Percentiles rank a stretch among this genome's conserved stretches.
phyloP scores from a whole-genome alignment of 2,113 vertebrate genomes.

The Grallaria varia region DNA sequence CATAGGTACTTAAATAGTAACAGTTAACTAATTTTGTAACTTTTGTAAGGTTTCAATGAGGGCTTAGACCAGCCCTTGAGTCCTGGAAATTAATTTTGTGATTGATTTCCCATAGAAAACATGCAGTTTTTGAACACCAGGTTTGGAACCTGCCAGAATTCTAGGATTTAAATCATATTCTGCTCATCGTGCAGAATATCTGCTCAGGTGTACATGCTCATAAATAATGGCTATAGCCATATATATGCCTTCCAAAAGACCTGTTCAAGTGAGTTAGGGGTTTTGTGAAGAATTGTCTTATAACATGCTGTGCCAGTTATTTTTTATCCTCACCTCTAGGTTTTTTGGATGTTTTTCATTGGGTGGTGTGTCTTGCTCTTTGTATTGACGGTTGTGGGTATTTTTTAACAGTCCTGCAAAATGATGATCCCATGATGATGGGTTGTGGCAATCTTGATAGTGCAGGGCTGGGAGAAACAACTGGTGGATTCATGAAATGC shows the following conservation, averaged over 20 bases:
- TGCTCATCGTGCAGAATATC: neutral
- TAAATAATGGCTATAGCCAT: neutral
- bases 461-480: neutral
- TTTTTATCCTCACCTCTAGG: neutral
- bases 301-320: fast-evolving
- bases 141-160: neutral
- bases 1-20: neutral
- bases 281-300: neutral
- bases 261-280: fast-evolving
- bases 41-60: neutral
- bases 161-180: neutral
- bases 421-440: neutral
- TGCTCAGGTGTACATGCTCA: neutral
- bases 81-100: neutral
- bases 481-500: fast-evolving
- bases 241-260: neutral
- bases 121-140: neutral
- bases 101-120: neutral
- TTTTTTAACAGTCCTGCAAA: neutral
- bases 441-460: neutral
- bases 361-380: neutral
- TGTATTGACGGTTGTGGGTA: fast-evolving
- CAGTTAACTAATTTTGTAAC: neutral
- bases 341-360: neutral
- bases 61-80: neutral